Evolutionary conservation across 2,113 vertebrate species (phyloP).

Genomic region (Acrocephalus kingi): DNA sequence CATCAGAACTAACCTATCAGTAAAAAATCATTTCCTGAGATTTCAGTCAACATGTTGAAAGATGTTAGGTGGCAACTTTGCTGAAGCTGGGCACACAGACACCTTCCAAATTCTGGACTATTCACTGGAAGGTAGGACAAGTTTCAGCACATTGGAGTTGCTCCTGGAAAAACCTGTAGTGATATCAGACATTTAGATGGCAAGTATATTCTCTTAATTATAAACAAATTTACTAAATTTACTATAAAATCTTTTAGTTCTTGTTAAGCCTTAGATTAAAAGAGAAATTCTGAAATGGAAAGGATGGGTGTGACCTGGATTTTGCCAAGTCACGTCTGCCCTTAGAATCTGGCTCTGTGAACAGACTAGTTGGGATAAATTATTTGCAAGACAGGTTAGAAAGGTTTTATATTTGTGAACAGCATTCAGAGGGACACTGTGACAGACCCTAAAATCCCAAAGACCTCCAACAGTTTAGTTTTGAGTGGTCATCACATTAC

Average conservation of each 20-base stretch:
- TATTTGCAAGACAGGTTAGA: slow-evolving; percentile 48
- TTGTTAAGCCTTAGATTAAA: neutral
- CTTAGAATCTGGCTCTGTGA: neutral
- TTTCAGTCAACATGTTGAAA: neutral
- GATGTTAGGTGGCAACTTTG: neutral
- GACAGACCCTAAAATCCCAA: neutral
- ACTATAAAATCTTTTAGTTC: neutral
- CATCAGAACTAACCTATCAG: neutral
- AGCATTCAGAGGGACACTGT: neutral
- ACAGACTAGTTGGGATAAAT: slow-evolving; percentile 39
- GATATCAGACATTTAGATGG: neutral
- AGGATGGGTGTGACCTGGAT: neutral
- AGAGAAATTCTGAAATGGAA: neutral
- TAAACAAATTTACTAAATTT: neutral
- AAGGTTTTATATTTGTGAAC: slow-evolving; percentile 23
- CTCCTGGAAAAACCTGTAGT: neutral
- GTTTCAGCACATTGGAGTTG: neutral
- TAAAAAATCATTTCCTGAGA: neutral
- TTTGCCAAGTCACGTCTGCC: neutral
- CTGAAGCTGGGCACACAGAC: neutral
- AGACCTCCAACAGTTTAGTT: neutral
- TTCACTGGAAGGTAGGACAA: neutral
- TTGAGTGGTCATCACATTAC: slow-evolving; percentile 23
- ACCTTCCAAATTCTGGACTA: neutral
- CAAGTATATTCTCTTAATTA: neutral